Evolutionary conservation across 2,797 vertebrate species (phyloP), one percentile per base, ranked within the genome.

Genomic region (Hemibagrus guttatus): DNA sequence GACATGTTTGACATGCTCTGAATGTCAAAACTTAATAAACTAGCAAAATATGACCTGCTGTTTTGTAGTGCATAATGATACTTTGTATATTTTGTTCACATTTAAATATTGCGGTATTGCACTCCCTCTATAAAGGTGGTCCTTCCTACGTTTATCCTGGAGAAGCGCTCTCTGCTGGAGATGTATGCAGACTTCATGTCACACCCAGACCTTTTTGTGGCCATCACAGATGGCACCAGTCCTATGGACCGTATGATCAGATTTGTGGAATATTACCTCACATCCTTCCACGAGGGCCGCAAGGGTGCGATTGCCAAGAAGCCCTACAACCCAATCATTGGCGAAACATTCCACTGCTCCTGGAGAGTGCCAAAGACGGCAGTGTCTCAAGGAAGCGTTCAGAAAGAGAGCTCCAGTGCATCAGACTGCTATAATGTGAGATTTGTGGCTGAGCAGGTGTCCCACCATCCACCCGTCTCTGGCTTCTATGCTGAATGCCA

Each of bases 171-270:
- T 0, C 88, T 99, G 92, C 91, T 99, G 93, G 98, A 99, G 94
- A 99, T 99, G 98, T 99, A 99, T 5, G 98, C 98, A 0, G 98
- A 99, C 93, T 99, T 99, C 94, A 97, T 99, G 97, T 99, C 98
- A 7, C 98, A 99, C 90, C 98, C 98, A 0, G 97, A 98, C 84
- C 96, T 99, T 82, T 99, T 99, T 86, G 89, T 99, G 88, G 92
- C 97, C 78, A 96, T 99, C 93, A 94, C 97, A 0, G 95, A 96
- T 0, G 98, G 98, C 93, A 13, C 88, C 85, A 95, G 91, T 85
- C 93, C 98, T 0, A 97, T 99, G 92, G 98, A 99, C 86, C 97
- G 98, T 91, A 99, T 99, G 97, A 96, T 99, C 86, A 95, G 96
- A 56, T 99, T 99, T 0, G 97, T 99, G 31, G 97, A 99, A 91